Evolutionary conservation across 2,888 invertebrate species (phyloP).

Genomic region (Deilephila elpenor): DNA sequence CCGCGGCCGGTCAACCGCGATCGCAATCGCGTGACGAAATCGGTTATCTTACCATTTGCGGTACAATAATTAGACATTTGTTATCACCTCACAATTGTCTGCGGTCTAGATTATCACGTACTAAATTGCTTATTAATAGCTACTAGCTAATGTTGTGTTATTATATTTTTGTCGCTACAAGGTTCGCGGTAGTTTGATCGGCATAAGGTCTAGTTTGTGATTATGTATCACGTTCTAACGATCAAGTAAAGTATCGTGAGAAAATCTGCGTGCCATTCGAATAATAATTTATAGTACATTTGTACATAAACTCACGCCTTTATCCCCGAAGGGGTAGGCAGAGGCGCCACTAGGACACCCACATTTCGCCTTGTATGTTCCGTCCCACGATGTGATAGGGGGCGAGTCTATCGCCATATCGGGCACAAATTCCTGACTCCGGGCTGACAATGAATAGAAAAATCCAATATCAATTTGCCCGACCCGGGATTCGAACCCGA

Average conservation of each 20-base stretch:
- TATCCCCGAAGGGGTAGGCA: no score
- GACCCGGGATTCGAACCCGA: no score
- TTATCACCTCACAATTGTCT: constrained; percentile 43
- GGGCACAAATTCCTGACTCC: no score
- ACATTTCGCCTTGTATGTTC: no score
- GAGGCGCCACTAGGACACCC: no score
- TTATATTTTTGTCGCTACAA: constrained; percentile 11
- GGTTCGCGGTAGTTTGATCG: constrained; percentile 18
- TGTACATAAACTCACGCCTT: no score
- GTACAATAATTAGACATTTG: constrained; percentile 48
- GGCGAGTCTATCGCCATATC: no score
- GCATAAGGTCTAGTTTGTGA: constrained; percentile 20
- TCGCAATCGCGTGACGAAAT: constrained; percentile 49
- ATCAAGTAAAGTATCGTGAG: constrained; percentile 12
- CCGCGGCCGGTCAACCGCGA: constrained; percentile 38
- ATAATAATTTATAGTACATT: constrained; percentile 1
- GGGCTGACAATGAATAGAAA: no score
- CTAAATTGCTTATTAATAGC: constrained; percentile 26
- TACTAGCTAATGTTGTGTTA: constrained; percentile 17
- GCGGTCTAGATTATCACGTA: constrained; percentile 35
- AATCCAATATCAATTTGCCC: no score
- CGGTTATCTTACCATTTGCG: constrained; percentile 47
- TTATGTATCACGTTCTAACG: background rate
- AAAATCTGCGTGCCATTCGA: background rate
- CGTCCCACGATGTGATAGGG: no score